Conservation (phyloP, 2,888 invertebrate genomes). For the Drosophila melanocephala region DNA sequence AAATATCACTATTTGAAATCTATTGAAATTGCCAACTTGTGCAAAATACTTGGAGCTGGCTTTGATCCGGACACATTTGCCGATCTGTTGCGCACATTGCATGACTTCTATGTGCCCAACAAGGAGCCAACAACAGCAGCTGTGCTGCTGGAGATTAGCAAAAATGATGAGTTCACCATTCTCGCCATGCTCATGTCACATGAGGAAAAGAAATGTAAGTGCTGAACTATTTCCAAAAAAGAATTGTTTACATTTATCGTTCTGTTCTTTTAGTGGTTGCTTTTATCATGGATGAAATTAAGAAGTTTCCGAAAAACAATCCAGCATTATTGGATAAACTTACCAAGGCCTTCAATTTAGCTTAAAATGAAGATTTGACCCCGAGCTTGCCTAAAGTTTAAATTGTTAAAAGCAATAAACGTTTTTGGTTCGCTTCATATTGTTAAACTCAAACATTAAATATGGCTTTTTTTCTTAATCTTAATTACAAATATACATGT, state of each 20-base stretch:
- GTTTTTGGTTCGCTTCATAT: slow-evolving; percentile 47
- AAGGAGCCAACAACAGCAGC: slow-evolving; percentile 71
- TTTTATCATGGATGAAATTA: slow-evolving; percentile 69
- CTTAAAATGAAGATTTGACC: neutral
- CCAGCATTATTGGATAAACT: slow-evolving; percentile 54
- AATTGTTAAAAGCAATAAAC: slow-evolving; percentile 31
- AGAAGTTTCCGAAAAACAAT: slow-evolving; percentile 55
- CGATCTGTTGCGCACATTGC: slow-evolving; percentile 77
- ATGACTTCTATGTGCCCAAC: slow-evolving; percentile 77
- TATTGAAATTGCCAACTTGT: slow-evolving; percentile 76
- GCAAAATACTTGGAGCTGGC: slow-evolving; percentile 84
- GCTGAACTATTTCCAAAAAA: neutral
- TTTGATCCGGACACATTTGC: slow-evolving; percentile 83
- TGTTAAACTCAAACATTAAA: slow-evolving; percentile 47
- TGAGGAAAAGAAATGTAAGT: slow-evolving; percentile 80
- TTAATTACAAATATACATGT: slow-evolving; percentile 28
- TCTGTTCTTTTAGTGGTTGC: slow-evolving; percentile 63
- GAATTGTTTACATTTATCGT: neutral
- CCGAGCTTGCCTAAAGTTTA: neutral
- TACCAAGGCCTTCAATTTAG: slow-evolving; percentile 58
- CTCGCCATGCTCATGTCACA: slow-evolving; percentile 82
- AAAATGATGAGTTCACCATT: slow-evolving; percentile 81
- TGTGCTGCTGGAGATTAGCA: slow-evolving; percentile 81
- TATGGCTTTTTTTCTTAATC: slow-evolving; percentile 16
- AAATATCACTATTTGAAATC: slow-evolving; percentile 84